phyloP scores from a whole-genome alignment of 2,797 vertebrate genomes.

The Okamejei kenojei region DNA sequence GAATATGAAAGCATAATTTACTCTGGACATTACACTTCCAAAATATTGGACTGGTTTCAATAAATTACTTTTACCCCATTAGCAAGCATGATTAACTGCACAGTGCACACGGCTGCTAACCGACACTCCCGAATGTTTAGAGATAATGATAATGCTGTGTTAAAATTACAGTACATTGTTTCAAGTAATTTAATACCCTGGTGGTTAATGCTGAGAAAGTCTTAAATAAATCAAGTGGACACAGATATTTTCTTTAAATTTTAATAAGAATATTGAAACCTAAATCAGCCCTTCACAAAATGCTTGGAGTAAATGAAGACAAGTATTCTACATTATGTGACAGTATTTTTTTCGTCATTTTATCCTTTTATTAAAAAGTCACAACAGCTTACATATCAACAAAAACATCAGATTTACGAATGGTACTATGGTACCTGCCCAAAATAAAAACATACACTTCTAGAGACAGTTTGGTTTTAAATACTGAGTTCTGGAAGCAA shows the following conservation, averaged over 20 bases:
- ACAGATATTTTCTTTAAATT: constrained; percentile 44
- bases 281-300: constrained; percentile 58
- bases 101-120: neutral
- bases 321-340: constrained; percentile 70
- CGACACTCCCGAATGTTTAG: too few species aligned
- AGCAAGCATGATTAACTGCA: neutral
- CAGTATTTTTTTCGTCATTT: constrained; percentile 45
- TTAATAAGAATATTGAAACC: constrained; percentile 58
- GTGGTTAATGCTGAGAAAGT: too few species aligned
- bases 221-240: constrained; percentile 25
- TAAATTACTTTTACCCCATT: neutral
- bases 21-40: too few species aligned
- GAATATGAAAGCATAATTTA: too few species aligned
- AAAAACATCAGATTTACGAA: constrained; percentile 57
- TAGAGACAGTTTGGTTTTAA: constrained; percentile 36
- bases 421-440: constrained; percentile 65
- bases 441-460: constrained; percentile 29
- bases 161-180: neutral
- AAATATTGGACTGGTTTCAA: neutral
- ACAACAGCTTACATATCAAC: constrained; percentile 71
- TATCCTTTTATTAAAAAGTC: constrained; percentile 60
- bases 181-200: neutral
- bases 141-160: neutral
- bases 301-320: constrained; percentile 57
- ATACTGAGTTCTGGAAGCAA: constrained; percentile 22